A percentile compares a stretch with the other conserved stretches of the same genome.
Conservation (phyloP, 2,797 vertebrate genomes). For the Toxotes lorentzi region DNA sequence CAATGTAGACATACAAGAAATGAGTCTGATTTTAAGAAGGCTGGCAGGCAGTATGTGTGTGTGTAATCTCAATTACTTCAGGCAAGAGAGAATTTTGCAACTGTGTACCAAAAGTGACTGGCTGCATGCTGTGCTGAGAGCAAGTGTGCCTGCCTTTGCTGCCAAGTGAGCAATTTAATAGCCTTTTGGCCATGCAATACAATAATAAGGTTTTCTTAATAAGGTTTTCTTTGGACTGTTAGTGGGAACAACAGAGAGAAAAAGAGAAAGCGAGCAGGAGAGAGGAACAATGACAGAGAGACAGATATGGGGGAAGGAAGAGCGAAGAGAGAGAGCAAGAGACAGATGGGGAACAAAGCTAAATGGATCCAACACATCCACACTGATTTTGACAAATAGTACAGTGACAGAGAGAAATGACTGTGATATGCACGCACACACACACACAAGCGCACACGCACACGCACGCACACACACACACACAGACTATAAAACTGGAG, state of each 20-base stretch:
- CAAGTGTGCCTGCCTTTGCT: constrained; percentile 41
- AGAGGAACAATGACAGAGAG: constrained; percentile 11
- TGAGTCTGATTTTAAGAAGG: constrained; percentile 29
- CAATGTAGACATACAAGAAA: constrained; percentile 34
- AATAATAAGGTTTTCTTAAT: constrained; percentile 63
- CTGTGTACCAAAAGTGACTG: constrained; percentile 45
- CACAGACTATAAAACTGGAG: constrained; percentile 8
- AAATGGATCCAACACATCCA: constrained; percentile 60
- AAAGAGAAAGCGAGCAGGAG: constrained; percentile 11
- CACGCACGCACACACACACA: constrained; percentile 1
- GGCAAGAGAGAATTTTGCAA: constrained; percentile 33
- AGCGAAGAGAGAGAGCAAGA: constrained; percentile 31
- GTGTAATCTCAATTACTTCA: constrained; percentile 41
- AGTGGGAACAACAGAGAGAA: constrained; percentile 44
- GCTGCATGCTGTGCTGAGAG: constrained; percentile 44
- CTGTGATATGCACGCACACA: constrained; percentile 11
- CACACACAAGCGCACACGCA: constrained; percentile 11
- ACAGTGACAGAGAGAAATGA: constrained; percentile 46
- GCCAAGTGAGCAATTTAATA: constrained; percentile 61
- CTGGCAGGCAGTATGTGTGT: constrained; percentile 25
- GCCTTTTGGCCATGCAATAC: constrained; percentile 52
- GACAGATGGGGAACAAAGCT: constrained; percentile 61
- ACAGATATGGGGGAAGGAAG: constrained; percentile 28
- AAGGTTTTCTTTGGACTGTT: constrained; percentile 58
- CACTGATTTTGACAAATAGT: constrained; percentile 63